Evolutionary conservation across 2,797 vertebrate species (phyloP), one percentile per base, ranked within the genome.

Genomic region (Urophycis tenuis): DNA sequence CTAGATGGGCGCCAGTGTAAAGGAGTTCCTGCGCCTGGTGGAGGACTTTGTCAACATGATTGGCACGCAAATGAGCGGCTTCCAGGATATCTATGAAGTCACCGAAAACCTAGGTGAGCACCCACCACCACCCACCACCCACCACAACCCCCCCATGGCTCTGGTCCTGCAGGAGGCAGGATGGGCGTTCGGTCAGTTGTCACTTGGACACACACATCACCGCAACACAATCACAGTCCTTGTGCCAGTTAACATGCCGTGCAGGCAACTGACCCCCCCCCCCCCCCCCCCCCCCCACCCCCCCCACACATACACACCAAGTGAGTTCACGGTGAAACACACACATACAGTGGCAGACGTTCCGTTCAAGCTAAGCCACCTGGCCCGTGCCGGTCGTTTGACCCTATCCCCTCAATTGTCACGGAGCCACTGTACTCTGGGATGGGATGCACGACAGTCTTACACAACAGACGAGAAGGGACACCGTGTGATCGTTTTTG

Each of bases 21-120:
- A 93, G 85, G 95, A 97, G 82, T 93, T 99, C 80, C 95, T 99
- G 84, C 92, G 90, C 83, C 92, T 98, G 0, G 90, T 99, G 2
- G 98, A 99, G 83, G 95, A 98, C 87, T 98, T 97, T 76, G 96
- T 99, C 71, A 95, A 96, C 76, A 96, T 98, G 92, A 95, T 99
- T 0, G 96, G 96, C 25, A 95, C 93, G 80, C 96, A 97, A 83
- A 97, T 99, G 97, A 98, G 97, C 82, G 96, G 97, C 88, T 95
- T 99, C 85, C 95, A 96, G 88, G 96, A 99, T 72, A 95, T 97
- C 73, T 98, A 99, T 81, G 97, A 99, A 93, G 96, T 98, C 91
- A 98, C 97, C 0, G 96, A 99, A 89, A 99, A 99, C 82, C 92
- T 99, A 90, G 97, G 98, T 99, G 94, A 95, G 96, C 82, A 75